A percentile compares a stretch with the other conserved stretches of the same genome.
These are phyloP conservation scores for Caerostris darwini DNA, from an alignment of 1,140 invertebrate species.

Conservation along the genomic window DNA sequence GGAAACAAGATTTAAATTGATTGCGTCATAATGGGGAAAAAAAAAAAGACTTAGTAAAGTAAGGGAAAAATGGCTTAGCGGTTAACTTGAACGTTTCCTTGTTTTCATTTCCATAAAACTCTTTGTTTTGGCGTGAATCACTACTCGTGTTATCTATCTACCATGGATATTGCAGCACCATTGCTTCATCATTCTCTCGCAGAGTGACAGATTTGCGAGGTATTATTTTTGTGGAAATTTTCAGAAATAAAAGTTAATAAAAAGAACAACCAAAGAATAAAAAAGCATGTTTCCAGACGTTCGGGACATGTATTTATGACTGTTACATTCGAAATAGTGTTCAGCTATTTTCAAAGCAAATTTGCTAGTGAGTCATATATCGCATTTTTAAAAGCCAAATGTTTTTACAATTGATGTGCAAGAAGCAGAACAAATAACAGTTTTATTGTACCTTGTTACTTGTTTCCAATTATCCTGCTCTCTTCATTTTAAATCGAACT, in stretches of 20 bases:
- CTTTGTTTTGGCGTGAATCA: slow-evolving; percentile 15
- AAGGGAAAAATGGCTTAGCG: not conserved
- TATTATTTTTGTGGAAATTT: not conserved
- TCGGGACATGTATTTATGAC: not conserved
- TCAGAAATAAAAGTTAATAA: not conserved
- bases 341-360: not conserved
- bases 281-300: not conserved
- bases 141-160: not conserved
- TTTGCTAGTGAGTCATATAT: not conserved
- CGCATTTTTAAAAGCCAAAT: no score
- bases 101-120: slow-evolving; percentile 32
- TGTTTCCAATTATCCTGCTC: no score
- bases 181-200: not conserved
- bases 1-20: slow-evolving; percentile 7
- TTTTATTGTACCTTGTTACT: no score
- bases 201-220: slow-evolving; percentile 29
- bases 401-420: no score
- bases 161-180: not conserved
- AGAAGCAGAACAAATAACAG: no score
- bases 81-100: slow-evolving; percentile 13
- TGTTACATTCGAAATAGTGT: not conserved
- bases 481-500: no score
- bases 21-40: not conserved
- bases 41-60: not conserved
- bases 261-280: not conserved